phyloP scores from a whole-genome alignment of 2,888 invertebrate genomes.

The Luperina nickerlii region DNA sequence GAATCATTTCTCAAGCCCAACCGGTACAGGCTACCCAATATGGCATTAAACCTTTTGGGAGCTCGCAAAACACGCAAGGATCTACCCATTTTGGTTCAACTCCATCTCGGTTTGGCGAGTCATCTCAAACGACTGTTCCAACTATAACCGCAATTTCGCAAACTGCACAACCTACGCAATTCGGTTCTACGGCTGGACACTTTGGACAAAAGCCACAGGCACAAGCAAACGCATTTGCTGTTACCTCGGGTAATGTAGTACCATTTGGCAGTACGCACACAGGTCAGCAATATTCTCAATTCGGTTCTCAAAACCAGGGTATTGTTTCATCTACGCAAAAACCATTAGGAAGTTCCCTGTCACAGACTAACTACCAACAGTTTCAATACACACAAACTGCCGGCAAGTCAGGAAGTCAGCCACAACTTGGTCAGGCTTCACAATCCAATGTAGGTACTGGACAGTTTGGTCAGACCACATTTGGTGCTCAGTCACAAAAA shows the following conservation, averaged over 20 bases:
- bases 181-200: slow-evolving; percentile 26
- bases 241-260: slow-evolving; percentile 31
- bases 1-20: slow-evolving; percentile 15
- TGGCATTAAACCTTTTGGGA: slow-evolving; percentile 28
- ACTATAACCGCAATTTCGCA: slow-evolving; percentile 40
- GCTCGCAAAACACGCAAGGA: slow-evolving; percentile 26
- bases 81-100: slow-evolving; percentile 26
- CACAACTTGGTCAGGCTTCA: slow-evolving; percentile 38
- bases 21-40: slow-evolving; percentile 11
- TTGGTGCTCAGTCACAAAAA: slow-evolving; percentile 59
- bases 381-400: slow-evolving; percentile 48
- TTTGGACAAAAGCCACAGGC: slow-evolving; percentile 41
- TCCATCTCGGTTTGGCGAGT: slow-evolving; percentile 29
- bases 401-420: slow-evolving; percentile 23
- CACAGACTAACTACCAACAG: slow-evolving; percentile 43
- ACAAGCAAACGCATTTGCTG: slow-evolving; percentile 46
- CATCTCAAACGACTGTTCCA: slow-evolving; percentile 30
- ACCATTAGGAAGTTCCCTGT: slow-evolving; percentile 37
- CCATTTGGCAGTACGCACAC: slow-evolving; percentile 42
- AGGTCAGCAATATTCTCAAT: slow-evolving; percentile 40
- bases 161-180: slow-evolving; percentile 22
- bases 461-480: slow-evolving; percentile 50
- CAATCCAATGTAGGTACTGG: slow-evolving; percentile 54
- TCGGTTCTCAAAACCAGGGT: slow-evolving; percentile 31
- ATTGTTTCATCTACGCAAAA: slow-evolving; percentile 36